A percentile compares a stretch with the other conserved stretches of the same genome.
Conservation (phyloP, 2,888 invertebrate species). For the Drosophila kokeensis region DNA sequence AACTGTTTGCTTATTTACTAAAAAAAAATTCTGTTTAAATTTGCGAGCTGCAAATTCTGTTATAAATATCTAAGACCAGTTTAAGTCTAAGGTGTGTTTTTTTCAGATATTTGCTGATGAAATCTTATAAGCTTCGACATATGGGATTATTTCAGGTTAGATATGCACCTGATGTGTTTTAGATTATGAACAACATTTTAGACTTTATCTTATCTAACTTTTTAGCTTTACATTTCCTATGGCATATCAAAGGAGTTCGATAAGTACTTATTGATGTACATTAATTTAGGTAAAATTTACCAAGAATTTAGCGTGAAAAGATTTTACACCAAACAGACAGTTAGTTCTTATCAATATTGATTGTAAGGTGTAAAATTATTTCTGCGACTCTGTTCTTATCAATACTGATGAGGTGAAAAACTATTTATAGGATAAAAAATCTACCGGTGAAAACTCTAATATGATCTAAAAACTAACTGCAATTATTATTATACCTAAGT, state of each 20-base stretch:
- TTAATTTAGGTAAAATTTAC: neutral
- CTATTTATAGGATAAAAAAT: neutral
- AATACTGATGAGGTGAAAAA: conserved; percentile 4
- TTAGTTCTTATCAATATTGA: conserved; percentile 17
- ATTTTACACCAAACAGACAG: neutral
- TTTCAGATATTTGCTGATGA: neutral
- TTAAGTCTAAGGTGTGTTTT: neutral
- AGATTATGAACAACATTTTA: neutral
- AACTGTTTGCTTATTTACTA: neutral
- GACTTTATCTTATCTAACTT: neutral
- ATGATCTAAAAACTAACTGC: neutral
- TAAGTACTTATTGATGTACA: neutral
- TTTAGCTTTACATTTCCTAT: neutral
- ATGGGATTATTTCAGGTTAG: neutral
- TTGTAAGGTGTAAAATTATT: conserved; percentile 9
- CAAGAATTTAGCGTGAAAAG: neutral
- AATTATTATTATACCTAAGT: neutral
- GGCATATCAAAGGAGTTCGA: neutral
- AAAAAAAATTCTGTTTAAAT: neutral
- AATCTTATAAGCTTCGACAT: neutral
- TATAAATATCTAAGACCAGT: neutral
- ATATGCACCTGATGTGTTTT: neutral
- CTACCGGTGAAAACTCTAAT: neutral
- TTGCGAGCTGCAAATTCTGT: neutral
- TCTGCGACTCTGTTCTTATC: conserved; percentile 10